Percentiles rank a stretch among this genome's conserved stretches.
Conservation (phyloP, 2,113 vertebrate species). For the Atherinomorus stipes region DNA sequence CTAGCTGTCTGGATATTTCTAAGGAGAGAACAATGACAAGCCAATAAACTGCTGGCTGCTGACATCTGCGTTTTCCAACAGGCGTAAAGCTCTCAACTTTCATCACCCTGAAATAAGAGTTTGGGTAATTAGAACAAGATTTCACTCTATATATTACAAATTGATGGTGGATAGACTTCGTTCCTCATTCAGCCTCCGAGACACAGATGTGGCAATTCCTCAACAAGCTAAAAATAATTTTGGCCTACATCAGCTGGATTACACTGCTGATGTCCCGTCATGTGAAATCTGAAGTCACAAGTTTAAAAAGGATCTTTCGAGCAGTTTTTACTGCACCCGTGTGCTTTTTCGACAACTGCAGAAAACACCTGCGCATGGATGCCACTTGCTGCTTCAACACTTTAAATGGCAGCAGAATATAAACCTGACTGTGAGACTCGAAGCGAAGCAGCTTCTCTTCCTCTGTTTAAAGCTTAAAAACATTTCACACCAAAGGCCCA, state of each 20-base stretch:
- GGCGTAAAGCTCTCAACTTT: constrained; percentile 12
- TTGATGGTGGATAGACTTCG: background rate
- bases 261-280: constrained; percentile 11
- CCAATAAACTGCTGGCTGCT: constrained; percentile 27
- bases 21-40: constrained; percentile 41
- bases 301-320: constrained; percentile 37
- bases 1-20: constrained; percentile 36
- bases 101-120: constrained; percentile 13
- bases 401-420: constrained; percentile 33
- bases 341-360: constrained; percentile 37
- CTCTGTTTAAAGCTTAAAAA: constrained; percentile 22
- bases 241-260: constrained; percentile 44
- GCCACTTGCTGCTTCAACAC: background rate
- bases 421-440: constrained; percentile 8
- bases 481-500: constrained; percentile 10
- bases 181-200: constrained; percentile 27
- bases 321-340: constrained; percentile 22
- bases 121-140: constrained; percentile 14
- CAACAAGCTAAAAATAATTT: constrained; percentile 39
- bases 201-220: constrained; percentile 9
- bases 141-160: background rate
- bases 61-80: constrained; percentile 17
- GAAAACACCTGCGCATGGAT: constrained; percentile 45
- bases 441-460: constrained; percentile 26
- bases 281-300: constrained; percentile 9